Percentiles rank a stretch among this genome's conserved stretches.
Evolutionary conservation across 2,888 invertebrate species (phyloP).

Genomic region (Axea sp.): DNA sequence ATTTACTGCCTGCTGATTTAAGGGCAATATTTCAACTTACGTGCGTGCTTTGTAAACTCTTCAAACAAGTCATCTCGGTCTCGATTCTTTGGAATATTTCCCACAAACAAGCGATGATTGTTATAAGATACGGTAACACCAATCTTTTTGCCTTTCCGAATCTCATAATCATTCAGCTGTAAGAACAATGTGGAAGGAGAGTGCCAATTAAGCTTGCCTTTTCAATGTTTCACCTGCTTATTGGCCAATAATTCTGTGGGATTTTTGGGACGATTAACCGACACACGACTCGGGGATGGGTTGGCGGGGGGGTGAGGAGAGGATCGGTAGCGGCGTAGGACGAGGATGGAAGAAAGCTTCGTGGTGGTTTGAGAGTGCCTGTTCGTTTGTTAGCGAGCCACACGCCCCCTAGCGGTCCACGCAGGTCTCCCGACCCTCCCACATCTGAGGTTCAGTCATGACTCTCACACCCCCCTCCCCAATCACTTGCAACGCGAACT

Average conservation of each 20-base stretch:
- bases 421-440: constrained; percentile 78
- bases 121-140: constrained; percentile 99
- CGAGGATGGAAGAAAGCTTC: no score
- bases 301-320: constrained; percentile 16
- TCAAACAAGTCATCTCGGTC: constrained; percentile 99
- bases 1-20: constrained; percentile 76
- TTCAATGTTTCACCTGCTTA: constrained; percentile 76
- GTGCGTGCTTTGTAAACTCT: constrained; percentile 99
- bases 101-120: constrained; percentile 99
- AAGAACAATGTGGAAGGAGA: constrained; percentile 93
- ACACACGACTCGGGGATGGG: constrained; percentile 52
- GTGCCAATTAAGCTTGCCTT: constrained; percentile 81
- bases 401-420: constrained; percentile 79
- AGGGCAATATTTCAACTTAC: constrained; percentile 88
- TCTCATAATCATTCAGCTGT: constrained; percentile 99
- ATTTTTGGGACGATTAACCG: constrained; percentile 65
- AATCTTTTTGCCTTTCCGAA: constrained; percentile 99
- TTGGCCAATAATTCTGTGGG: constrained; percentile 75
- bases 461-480: constrained; percentile 67
- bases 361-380: constrained; percentile 78
- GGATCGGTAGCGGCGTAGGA: constrained; percentile 11
- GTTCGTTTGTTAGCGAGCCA: constrained; percentile 80
- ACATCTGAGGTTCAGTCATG: constrained; percentile 77
- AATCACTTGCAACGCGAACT: no score
- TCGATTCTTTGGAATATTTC: constrained; percentile 99